Evolutionary conservation across 2,797 vertebrate genomes (phyloP).

Genomic region (Notamacropus eugenii): DNA sequence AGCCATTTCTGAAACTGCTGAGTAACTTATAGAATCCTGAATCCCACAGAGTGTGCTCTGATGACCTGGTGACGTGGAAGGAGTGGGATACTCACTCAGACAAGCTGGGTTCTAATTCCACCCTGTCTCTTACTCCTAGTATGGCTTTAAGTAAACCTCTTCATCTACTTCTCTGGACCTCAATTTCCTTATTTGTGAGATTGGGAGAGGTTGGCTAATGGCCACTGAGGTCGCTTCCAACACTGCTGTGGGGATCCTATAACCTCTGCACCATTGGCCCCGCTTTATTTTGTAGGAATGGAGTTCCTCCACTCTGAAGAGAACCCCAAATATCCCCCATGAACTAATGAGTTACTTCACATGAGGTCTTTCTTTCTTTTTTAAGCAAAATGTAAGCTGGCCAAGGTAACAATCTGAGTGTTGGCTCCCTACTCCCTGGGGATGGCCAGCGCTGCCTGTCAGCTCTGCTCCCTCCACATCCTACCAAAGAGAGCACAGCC

Average conservation of each 20-base stretch:
- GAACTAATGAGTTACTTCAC: neutral
- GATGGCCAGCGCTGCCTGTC: neutral
- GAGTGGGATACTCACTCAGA: neutral
- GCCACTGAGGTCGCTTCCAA: neutral
- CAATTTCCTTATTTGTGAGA: neutral
- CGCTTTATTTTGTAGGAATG: neutral
- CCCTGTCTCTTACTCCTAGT: constrained; percentile 16
- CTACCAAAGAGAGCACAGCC: neutral
- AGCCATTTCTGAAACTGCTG: neutral
- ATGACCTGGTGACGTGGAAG: neutral
- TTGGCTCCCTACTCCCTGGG: neutral
- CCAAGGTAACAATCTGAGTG: neutral
- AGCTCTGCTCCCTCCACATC: neutral
- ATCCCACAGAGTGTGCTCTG: neutral
- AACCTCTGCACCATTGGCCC: neutral
- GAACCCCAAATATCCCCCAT: neutral
- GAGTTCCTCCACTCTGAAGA: neutral
- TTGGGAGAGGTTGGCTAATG: too few species aligned
- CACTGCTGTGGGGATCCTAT: neutral
- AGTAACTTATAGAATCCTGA: neutral
- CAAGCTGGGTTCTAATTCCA: constrained; percentile 35
- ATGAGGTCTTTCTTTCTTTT: neutral
- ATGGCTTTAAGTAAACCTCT: constrained; percentile 29
- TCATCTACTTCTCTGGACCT: neutral
- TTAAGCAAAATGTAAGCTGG: neutral